Evolutionary conservation across 2,888 invertebrate genomes (phyloP).

Genomic region (Coremacera marginata): DNA sequence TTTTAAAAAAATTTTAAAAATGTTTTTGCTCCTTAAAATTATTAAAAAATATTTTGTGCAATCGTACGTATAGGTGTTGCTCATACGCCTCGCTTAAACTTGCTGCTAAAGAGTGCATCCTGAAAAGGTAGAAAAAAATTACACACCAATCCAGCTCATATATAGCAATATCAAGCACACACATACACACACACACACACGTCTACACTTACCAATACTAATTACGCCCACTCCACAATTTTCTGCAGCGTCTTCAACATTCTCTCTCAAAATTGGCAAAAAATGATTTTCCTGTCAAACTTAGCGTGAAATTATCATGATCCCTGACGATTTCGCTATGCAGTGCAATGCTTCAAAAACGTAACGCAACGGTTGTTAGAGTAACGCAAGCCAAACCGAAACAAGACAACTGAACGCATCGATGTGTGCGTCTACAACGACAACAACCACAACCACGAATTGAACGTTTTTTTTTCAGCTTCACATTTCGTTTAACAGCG

Average conservation of each 20-base stretch:
- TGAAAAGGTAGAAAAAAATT: background rate
- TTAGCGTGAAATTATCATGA: slow-evolving; percentile 50
- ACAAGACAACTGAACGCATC: background rate
- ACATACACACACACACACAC: background rate
- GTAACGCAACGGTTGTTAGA: background rate
- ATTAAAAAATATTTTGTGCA: too few relatives aligned
- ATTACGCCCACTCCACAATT: slow-evolving; percentile 12
- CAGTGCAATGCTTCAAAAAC: background rate
- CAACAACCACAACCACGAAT: too few relatives aligned
- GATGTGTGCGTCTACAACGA: slow-evolving; percentile 28
- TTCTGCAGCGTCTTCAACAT: background rate
- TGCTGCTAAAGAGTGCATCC: background rate
- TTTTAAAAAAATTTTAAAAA: too few relatives aligned
- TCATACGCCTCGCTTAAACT: background rate
- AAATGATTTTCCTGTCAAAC: slow-evolving; percentile 43
- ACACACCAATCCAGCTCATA: background rate
- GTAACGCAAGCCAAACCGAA: background rate
- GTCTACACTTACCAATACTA: background rate
- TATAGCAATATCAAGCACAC: background rate
- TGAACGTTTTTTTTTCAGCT: background rate
- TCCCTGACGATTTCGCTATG: slow-evolving; percentile 23
- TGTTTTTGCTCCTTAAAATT: too few relatives aligned
- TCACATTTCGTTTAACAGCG: slow-evolving; percentile 15
- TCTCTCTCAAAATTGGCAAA: background rate
- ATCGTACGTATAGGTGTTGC: background rate